A percentile compares a stretch with the other conserved stretches of the same genome.
phyloP scores from a whole-genome alignment of 2,888 invertebrate species.

The Muschampia plurimacula region DNA sequence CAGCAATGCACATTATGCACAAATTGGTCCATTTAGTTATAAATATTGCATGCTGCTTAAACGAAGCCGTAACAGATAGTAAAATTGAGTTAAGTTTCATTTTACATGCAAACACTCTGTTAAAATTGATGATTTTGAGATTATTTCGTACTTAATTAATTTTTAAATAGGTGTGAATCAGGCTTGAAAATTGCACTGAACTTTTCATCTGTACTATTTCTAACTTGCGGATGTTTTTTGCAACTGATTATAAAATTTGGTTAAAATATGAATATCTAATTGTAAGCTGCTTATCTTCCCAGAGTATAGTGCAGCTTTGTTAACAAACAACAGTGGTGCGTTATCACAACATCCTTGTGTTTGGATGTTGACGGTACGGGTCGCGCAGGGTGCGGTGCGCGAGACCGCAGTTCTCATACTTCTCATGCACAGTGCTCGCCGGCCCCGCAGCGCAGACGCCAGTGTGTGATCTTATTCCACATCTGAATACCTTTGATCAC shows the following conservation, averaged over 20 bases:
- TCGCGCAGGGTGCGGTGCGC: conserved; percentile 46
- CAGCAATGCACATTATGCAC: background rate
- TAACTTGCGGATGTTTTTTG: background rate
- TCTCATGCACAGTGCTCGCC: conserved; percentile 50
- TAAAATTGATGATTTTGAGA: conserved; percentile 7
- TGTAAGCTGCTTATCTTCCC: conserved; percentile 13
- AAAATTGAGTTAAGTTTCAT: conserved; percentile 16
- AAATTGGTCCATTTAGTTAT: conserved; percentile 10
- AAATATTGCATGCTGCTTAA: conserved; percentile 10
- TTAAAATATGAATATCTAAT: conserved; percentile 6
- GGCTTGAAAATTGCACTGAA: background rate
- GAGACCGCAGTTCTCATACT: conserved; percentile 39
- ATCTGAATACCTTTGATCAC: conserved; percentile 26
- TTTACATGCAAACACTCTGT: conserved; percentile 22
- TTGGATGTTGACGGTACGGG: conserved; percentile 41
- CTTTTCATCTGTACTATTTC: background rate
- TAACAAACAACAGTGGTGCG: conserved; percentile 25
- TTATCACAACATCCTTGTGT: conserved; percentile 51
- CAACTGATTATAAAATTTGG: background rate
- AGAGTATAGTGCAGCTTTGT: conserved; percentile 11
- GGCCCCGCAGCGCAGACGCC: conserved; percentile 57
- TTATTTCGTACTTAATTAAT: background rate
- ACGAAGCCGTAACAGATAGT: background rate
- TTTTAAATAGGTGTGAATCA: background rate
- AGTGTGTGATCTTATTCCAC: conserved; percentile 54